Conservation (phyloP, 2,888 invertebrate genomes). For the Agrochola lychnidis region DNA sequence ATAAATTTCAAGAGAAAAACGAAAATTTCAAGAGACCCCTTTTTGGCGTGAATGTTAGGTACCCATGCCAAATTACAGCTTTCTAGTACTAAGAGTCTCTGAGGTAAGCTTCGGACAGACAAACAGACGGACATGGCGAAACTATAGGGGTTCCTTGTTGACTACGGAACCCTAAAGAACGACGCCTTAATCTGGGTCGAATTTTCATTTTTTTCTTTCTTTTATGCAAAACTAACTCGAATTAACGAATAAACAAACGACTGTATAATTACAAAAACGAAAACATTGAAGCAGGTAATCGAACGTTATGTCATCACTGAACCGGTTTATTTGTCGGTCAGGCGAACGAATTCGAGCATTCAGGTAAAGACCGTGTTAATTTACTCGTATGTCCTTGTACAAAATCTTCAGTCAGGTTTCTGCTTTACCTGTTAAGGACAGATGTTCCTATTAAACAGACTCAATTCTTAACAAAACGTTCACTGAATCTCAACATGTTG, state of each 20-base stretch:
- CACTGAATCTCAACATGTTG: neutral
- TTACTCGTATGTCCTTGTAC: constrained; percentile 16
- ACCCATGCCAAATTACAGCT: neutral
- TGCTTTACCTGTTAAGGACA: neutral
- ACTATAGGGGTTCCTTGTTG: neutral
- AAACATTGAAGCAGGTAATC: constrained; percentile 23
- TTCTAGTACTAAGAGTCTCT: neutral
- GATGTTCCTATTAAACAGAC: neutral
- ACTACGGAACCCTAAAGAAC: neutral
- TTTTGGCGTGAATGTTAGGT: too few relatives aligned
- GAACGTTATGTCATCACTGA: constrained; percentile 39
- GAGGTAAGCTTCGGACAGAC: neutral
- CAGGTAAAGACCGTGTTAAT: constrained; percentile 6
- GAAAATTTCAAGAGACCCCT: too few relatives aligned
- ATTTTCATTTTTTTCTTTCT: neutral
- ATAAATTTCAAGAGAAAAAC: too few relatives aligned
- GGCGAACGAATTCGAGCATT: constrained; percentile 18
- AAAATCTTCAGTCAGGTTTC: constrained; percentile 10
- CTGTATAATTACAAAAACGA: constrained; percentile 13
- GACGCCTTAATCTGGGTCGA: neutral
- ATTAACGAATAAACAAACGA: neutral
- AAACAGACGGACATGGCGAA: neutral
- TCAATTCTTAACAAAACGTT: neutral
- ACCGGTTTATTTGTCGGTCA: constrained; percentile 51
- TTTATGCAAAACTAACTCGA: neutral